Base-by-base conservation (phyloP, 2,888 invertebrate species). In the Erebia ligea region DNA sequence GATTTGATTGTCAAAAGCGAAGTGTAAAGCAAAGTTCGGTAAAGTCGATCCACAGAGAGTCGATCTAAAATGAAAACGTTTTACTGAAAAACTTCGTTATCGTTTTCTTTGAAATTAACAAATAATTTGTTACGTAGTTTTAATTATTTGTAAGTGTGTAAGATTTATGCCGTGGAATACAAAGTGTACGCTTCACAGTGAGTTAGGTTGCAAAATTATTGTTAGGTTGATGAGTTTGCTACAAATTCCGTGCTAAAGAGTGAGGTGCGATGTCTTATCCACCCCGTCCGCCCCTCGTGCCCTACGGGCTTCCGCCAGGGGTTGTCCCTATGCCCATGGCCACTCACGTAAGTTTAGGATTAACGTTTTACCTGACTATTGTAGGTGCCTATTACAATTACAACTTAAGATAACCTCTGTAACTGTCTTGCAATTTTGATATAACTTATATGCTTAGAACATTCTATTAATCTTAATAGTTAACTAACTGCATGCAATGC, bases 271-370 rank as follows among this genome's bases (percentile, higher is more conserved):
- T 98, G 98, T 98, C 98, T 77, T 98, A 96, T 91, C 98, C 97
- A 75, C 97, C 98, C 76, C 97, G 98, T 78, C 95, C 97, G 81
- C 97, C 97, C 63, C 96, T 97, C 21, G 96, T 97, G 91, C 96
- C 96, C 66, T 96, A 95, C 78, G 91, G 90, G 65, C 95, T 97
- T 87, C 95, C 96, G 77, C 95, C 96, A 64, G 95, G 96, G 68
- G 95, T 96, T 54, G 95, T 97, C 81, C 95, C 97, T 80, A 95
- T 96, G 95, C 95, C 96, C 67, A 95, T 96, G 94, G 94, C 96
- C 76, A 95, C 96, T 81, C 96, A 96, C 86, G 96, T 96, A 95
- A 95, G 96, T 94, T 21, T 15, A 10, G 4, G 56, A 13, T 25
- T 6, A 21, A 21, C 21, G 9, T 21, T 56, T 21, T 11, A 21